These are phyloP conservation scores for Isurus oxyrinchus DNA, from an alignment of 2,113 vertebrate genomes.

Conservation along the genomic window DNA sequence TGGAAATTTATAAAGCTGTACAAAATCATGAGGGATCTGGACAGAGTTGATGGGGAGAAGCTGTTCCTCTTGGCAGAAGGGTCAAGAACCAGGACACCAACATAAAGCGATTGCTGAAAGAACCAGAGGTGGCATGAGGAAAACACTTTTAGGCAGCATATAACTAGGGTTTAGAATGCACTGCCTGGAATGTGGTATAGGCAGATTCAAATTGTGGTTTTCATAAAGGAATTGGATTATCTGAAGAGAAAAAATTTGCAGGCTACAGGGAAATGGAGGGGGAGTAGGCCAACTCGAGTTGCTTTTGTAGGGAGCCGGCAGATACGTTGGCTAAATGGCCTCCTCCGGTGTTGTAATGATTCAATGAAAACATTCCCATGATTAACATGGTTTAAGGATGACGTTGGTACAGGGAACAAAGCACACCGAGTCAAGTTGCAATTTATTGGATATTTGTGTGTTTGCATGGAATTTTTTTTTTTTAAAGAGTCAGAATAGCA, in stretches of 20 bases:
- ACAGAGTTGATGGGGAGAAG: background rate
- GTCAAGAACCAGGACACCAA: background rate
- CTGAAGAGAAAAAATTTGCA: background rate
- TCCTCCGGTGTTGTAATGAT: background rate
- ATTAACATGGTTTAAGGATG: background rate
- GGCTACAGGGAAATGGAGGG: background rate
- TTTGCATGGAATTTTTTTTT: background rate
- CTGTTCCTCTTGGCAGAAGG: background rate
- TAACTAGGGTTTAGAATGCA: background rate
- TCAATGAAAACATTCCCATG: background rate
- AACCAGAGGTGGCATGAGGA: background rate
- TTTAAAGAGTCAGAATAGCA: background rate
- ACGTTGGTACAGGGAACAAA: background rate
- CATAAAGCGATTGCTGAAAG: background rate
- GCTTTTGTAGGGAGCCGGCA: background rate
- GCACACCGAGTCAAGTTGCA: background rate
- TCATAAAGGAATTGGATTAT: background rate
- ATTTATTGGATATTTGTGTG: background rate
- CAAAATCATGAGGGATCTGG: background rate
- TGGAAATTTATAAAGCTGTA: background rate
- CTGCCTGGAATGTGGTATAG: background rate
- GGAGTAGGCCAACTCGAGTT: background rate
- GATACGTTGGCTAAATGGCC: background rate
- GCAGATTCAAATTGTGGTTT: background rate
- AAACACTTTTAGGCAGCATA: background rate